A percentile compares a stretch with the other conserved stretches of the same genome.
phyloP scores from a whole-genome alignment of 2,888 invertebrate species.

The Apamea monoglypha region DNA sequence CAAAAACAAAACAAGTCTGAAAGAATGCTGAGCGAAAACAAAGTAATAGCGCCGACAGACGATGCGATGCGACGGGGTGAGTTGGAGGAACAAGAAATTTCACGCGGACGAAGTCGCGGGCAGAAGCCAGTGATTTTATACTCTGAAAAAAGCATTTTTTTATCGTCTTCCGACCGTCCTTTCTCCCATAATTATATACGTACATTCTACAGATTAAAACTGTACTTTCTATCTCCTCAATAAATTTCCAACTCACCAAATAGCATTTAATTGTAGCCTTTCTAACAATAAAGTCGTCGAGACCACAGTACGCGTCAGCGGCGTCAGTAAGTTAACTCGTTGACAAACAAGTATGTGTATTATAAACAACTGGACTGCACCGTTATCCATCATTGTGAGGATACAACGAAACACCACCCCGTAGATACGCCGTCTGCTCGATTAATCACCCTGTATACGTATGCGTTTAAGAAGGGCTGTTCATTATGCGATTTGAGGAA shows the following conservation, averaged over 20 bases:
- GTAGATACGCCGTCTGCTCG: conserved; percentile 83
- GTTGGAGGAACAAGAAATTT: too few relatives aligned
- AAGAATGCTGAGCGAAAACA: not conserved
- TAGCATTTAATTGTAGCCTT: not conserved
- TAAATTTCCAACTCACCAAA: not conserved
- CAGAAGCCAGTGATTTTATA: not conserved
- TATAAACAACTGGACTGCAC: conserved; percentile 70
- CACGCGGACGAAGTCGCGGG: not conserved
- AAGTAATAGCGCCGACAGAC: not conserved
- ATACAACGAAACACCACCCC: conserved; percentile 82
- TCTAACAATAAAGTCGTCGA: conserved; percentile 20
- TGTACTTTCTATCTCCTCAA: not conserved
- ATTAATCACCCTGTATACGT: conserved; percentile 83
- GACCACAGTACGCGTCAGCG: conserved; percentile 1
- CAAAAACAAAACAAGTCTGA: not conserved
- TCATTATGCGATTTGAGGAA: conserved; percentile 52
- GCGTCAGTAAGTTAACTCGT: conserved; percentile 53
- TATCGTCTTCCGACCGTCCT: not conserved
- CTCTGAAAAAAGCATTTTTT: not conserved
- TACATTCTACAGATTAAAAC: not conserved
- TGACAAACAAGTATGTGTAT: conserved; percentile 63
- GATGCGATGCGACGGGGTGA: not conserved
- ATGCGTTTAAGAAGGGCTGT: conserved; percentile 70
- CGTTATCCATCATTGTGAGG: conserved; percentile 84
- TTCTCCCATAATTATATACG: not conserved